Conservation (phyloP, 2,888 invertebrate genomes). For the Drosophila differens region DNA sequence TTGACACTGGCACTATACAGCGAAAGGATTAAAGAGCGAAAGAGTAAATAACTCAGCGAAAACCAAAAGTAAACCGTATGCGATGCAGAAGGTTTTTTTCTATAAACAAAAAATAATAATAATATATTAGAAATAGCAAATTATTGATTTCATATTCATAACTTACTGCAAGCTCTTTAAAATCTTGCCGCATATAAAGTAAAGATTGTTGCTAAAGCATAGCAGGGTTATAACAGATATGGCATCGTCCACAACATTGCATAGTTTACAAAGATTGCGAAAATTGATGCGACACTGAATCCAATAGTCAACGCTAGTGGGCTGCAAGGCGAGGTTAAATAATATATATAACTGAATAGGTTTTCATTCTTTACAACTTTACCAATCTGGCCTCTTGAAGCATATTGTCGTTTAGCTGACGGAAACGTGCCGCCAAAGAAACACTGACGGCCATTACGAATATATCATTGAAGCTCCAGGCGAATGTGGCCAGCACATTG, state of each 20-base stretch:
- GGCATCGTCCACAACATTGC: slow-evolving; percentile 86
- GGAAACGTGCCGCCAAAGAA: slow-evolving; percentile 88
- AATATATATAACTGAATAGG: not conserved
- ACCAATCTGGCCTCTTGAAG: slow-evolving; percentile 85
- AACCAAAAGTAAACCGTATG: slow-evolving; percentile 87
- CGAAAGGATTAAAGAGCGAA: slow-evolving; percentile 87
- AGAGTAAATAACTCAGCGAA: slow-evolving; percentile 87
- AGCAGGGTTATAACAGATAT: slow-evolving; percentile 86
- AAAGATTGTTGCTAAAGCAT: slow-evolving; percentile 87
- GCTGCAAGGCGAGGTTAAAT: slow-evolving; percentile 45
- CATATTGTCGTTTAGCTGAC: slow-evolving; percentile 87
- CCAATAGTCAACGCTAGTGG: slow-evolving; percentile 85
- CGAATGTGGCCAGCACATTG: slow-evolving; percentile 88
- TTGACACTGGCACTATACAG: slow-evolving; percentile 87
- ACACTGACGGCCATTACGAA: slow-evolving; percentile 90
- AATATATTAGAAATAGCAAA: too few species aligned
- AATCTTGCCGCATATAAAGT: slow-evolving; percentile 87
- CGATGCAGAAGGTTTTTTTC: slow-evolving; percentile 83
- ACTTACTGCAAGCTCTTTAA: slow-evolving; percentile 86
- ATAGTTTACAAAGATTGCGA: slow-evolving; percentile 86
- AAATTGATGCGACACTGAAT: slow-evolving; percentile 86
- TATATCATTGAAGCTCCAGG: slow-evolving; percentile 91
- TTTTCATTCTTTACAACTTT: not conserved
- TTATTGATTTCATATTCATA: not conserved
- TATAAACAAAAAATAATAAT: slow-evolving; percentile 30